These are phyloP conservation scores for Calyptomena viridis DNA, from an alignment of 2,113 vertebrate species.

Conservation along the genomic window DNA sequence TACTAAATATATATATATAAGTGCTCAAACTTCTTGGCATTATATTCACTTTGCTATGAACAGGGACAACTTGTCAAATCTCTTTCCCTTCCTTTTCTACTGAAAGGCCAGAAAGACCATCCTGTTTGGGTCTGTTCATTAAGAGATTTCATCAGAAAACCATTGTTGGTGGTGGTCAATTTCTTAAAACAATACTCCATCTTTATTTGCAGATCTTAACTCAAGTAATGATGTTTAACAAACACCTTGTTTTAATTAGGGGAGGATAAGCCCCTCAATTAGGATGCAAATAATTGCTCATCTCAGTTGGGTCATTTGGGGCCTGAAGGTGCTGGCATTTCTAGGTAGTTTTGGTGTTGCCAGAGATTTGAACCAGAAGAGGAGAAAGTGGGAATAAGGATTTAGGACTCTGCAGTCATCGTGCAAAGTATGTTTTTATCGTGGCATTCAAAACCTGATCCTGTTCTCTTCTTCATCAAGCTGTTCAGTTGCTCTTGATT, in stretches of 20 bases:
- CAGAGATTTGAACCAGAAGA: not conserved
- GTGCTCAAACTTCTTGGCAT: not conserved
- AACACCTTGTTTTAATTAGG: constrained; percentile 68
- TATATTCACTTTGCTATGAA: constrained; percentile 1
- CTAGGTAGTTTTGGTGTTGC: not conserved
- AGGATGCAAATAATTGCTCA: constrained; percentile 53
- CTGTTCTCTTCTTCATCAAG: not conserved
- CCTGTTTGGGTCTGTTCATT: not conserved
- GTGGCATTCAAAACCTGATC: not conserved
- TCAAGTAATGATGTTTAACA: constrained; percentile 74
- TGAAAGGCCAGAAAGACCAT: not conserved
- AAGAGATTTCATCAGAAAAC: constrained; percentile 32
- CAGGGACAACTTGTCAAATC: constrained; percentile 40
- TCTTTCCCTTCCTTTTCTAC: not conserved
- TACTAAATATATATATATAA: not conserved
- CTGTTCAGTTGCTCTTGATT: not conserved
- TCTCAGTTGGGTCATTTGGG: not conserved
- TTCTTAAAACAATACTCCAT: constrained; percentile 64
- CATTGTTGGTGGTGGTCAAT: constrained; percentile 14
- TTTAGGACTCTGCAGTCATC: not conserved
- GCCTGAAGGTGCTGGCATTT: constrained; percentile 27
- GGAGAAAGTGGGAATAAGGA: not conserved
- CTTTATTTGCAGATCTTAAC: constrained; percentile 73
- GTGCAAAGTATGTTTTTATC: not conserved
- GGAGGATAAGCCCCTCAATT: constrained; percentile 59